Conservation (phyloP, 2,888 invertebrate species). For the Oscheius onirici region DNA sequence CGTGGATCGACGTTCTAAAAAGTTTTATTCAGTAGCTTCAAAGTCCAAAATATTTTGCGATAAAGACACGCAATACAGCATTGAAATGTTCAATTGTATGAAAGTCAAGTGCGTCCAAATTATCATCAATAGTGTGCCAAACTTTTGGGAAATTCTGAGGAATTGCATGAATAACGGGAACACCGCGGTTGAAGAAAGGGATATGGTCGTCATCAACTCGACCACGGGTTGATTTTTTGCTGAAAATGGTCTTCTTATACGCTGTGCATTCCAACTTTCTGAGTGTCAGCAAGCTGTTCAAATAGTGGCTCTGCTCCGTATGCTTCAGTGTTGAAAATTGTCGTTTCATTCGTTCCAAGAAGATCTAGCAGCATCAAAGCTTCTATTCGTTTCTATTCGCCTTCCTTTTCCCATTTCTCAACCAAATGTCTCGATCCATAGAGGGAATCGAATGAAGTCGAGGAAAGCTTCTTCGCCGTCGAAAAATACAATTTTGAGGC, state of each 20-base stretch:
- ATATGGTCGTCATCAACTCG: constrained; percentile 89
- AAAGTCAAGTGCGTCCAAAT: constrained; percentile 81
- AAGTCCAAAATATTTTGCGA: constrained; percentile 80
- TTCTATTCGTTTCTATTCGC: constrained; percentile 73
- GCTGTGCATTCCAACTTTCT: neutral
- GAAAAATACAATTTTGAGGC: constrained; percentile 89
- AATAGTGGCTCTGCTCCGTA: constrained; percentile 82
- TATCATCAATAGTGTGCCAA: constrained; percentile 89
- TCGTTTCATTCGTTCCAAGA: constrained; percentile 86
- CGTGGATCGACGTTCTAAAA: too few species aligned
- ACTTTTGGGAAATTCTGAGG: constrained; percentile 87
- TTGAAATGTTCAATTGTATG: constrained; percentile 88
- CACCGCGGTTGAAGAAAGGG: constrained; percentile 80
- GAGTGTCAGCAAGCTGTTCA: constrained; percentile 80
- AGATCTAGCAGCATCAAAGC: constrained; percentile 88
- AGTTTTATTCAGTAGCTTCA: too few species aligned
- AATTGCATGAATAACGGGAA: constrained; percentile 90
- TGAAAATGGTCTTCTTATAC: neutral
- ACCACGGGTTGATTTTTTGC: neutral
- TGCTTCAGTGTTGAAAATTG: constrained; percentile 84
- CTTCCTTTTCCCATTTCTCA: constrained; percentile 78
- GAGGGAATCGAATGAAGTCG: constrained; percentile 86
- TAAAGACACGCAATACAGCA: constrained; percentile 86
- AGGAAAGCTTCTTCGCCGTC: constrained; percentile 98
- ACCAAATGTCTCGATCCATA: constrained; percentile 92